Evolutionary conservation across 2,113 vertebrate genomes (phyloP).

Genomic region (Aegithalos caudatus): DNA sequence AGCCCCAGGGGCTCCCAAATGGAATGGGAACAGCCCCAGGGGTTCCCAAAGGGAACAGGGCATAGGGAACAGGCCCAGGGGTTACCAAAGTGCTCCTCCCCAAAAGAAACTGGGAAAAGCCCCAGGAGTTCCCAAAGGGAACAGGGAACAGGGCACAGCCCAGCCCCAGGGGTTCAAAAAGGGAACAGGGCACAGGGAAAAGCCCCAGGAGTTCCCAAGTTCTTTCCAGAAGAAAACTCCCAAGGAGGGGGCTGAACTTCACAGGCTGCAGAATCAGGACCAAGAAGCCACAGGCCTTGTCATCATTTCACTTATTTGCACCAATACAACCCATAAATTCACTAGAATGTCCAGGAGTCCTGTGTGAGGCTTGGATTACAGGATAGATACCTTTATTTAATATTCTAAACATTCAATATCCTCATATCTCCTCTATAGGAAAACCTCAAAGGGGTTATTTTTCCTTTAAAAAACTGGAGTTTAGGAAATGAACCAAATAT

Average conservation of each 20-base stretch:
- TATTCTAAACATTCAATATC: neutral
- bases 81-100: no score
- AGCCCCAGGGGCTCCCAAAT: no score
- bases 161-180: no score
- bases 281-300: neutral
- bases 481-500: neutral
- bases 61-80: no score
- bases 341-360: neutral
- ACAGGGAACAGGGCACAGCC: no score
- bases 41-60: no score
- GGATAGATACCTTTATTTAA: neutral
- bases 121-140: no score
- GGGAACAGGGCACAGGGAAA: no score
- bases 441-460: neutral
- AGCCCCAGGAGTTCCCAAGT: no score
- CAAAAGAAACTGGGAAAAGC: no score
- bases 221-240: neutral
- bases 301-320: neutral
- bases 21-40: no score
- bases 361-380: neutral
- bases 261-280: neutral
- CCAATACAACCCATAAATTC: neutral
- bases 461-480: neutral
- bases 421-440: fast-evolving
- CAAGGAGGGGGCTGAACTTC: neutral